Evolutionary conservation across 2,113 vertebrate species (phyloP).

Genomic region (Gallinago undulata): DNA sequence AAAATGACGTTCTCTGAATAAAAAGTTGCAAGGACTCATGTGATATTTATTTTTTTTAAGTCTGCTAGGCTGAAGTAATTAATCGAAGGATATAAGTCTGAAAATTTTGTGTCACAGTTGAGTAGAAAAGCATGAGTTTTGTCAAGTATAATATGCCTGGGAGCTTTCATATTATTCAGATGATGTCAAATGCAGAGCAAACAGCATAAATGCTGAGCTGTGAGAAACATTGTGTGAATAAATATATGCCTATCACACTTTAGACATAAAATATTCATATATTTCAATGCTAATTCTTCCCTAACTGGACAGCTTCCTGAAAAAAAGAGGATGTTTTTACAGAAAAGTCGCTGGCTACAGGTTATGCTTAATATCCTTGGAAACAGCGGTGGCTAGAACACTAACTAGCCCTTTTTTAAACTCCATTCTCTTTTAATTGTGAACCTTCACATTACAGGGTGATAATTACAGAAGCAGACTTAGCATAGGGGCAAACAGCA

Average conservation of each 20-base stretch:
- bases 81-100: not conserved
- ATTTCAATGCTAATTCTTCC: not conserved
- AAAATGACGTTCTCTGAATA: not conserved
- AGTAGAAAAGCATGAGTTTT: constrained; percentile 16
- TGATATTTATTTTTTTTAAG: not conserved
- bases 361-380: not conserved
- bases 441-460: constrained; percentile 27
- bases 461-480: constrained; percentile 30
- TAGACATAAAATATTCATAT: constrained; percentile 49
- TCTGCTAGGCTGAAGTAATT: not conserved
- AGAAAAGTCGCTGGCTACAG: not conserved
- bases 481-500: not conserved
- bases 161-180: constrained; percentile 34
- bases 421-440: constrained; percentile 26
- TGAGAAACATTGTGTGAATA: constrained; percentile 40
- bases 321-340: not conserved
- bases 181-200: constrained; percentile 33
- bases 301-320: not conserved
- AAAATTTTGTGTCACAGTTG: not conserved
- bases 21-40: not conserved
- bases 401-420: not conserved
- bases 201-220: constrained; percentile 56
- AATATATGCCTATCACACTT: constrained; percentile 18
- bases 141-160: constrained; percentile 4
- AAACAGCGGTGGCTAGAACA: not conserved